Evolutionary conservation across 2,797 vertebrate species (phyloP).

Genomic region (Scolopax bukidnonensis): DNA sequence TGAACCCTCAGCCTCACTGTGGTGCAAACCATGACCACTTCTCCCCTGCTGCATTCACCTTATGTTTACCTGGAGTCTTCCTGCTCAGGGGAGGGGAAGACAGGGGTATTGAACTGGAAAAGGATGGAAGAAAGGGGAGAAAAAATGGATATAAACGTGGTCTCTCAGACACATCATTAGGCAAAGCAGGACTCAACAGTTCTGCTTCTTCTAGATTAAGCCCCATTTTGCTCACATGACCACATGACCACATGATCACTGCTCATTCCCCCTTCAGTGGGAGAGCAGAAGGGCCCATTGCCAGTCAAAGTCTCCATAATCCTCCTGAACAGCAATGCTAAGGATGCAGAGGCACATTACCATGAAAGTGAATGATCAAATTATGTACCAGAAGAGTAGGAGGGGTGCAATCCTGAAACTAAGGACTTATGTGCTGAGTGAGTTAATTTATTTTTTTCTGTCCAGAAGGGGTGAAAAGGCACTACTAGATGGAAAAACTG

Average conservation of each 20-base stretch:
- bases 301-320: background rate
- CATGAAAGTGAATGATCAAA: background rate
- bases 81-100: background rate
- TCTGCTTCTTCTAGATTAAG: background rate
- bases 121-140: background rate
- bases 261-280: background rate
- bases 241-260: too few relatives aligned
- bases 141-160: background rate
- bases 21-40: accelerated
- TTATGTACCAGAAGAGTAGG: background rate
- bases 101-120: background rate
- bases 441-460: background rate
- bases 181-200: background rate
- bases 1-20: accelerated
- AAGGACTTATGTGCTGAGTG: background rate
- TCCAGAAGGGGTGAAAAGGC: background rate
- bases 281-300: background rate
- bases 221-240: background rate
- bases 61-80: background rate
- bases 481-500: background rate
- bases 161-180: background rate
- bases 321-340: background rate
- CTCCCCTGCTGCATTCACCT: background rate
- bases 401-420: background rate
- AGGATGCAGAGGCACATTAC: background rate